Base-by-base conservation (phyloP, 2,888 invertebrate species). In the Trisateles emortualis region DNA sequence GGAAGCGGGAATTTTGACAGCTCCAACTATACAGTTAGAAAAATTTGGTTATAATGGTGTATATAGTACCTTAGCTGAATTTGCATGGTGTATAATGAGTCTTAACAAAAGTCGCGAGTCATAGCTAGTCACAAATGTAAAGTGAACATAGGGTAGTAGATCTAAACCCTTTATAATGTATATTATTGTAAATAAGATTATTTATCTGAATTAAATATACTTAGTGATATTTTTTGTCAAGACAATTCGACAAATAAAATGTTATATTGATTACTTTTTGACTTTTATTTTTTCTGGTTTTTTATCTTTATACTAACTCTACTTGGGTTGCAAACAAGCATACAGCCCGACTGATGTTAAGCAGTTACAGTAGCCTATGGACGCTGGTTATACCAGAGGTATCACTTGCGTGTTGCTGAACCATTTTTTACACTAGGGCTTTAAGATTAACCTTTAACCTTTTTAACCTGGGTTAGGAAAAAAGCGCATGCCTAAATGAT, bases 201-300 rank as follows among this genome's bases (percentile, higher is more conserved):
- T 72, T 70, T 68, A 68, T 67, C 63, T 53, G 62, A 62, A 38
- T 69, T 56, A 54, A 67, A 68, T 58, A 76, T 74, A n/a, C n/a
- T n/a, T n/a, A 80, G 74, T 74, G 69, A 74, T 79, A 83, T 81
- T 81, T 55, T 81, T 83, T 81, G 76, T 81, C 78, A 76, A 65
- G 62, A 70, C 55, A 66, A 67, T 68, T 71, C 72, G 78, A 76
- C 74, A 74, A 83, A 78, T 81, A 58, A 81, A 83, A 77, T 69
- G 76, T 78, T 76, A 73, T 67, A 72, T 72, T 71, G 57, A 74
- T 65, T 51, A 70, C n/a, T 52, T 60, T 38, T 56, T 52, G 50
- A 57, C 45, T 52, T 72, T 69, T 64, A 55, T 60, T 71, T 46
- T n/a, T n/a, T n/a, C n/a, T 22, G 16, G 17, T 30, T 30, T 30